Conservation (phyloP, 2,797 vertebrate species). For the Chiroxiphia lanceolata region DNA sequence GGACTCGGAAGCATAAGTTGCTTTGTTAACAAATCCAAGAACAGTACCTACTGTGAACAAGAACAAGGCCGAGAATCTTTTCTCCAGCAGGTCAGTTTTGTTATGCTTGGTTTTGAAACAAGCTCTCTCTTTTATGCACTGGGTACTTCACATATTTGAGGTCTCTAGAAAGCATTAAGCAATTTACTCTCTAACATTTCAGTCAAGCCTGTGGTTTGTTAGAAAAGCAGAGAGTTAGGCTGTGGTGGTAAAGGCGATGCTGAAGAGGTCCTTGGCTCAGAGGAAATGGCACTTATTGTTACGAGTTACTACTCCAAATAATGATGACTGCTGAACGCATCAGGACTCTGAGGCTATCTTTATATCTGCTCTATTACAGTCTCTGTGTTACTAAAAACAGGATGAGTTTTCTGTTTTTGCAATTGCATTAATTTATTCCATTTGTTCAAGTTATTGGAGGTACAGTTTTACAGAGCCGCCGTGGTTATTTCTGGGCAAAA, state of each 20-base stretch:
- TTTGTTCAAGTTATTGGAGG: neutral
- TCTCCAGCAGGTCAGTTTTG: neutral
- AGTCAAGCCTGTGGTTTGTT: neutral
- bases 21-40: neutral
- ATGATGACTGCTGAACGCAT: neutral
- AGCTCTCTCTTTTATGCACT: neutral
- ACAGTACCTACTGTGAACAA: neutral
- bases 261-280: neutral
- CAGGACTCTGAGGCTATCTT: neutral
- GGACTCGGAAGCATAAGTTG: neutral
- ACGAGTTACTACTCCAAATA: neutral
- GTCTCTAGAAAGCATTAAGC: conserved; percentile 4
- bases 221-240: neutral
- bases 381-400: neutral
- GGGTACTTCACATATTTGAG: neutral
- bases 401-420: neutral
- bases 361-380: neutral
- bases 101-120: neutral
- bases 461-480: neutral
- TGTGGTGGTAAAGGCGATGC: neutral
- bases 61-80: neutral
- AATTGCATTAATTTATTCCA: neutral
- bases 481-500: neutral
- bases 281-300: neutral
- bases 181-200: neutral